Evolutionary conservation across 2,888 invertebrate genomes (phyloP).

Genomic region (Lymantria dispar): DNA sequence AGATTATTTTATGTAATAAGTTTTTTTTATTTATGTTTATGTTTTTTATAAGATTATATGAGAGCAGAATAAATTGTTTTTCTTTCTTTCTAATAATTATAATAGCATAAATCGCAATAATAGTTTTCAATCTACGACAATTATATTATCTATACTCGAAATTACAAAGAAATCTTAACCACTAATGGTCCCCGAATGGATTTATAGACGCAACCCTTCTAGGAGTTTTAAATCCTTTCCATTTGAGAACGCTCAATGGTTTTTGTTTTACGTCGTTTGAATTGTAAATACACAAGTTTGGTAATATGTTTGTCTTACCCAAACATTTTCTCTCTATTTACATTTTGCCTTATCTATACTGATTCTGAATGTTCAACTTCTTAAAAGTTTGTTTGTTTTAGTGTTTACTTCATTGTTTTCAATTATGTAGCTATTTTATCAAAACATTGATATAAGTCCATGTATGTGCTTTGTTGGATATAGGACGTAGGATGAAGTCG

Average conservation of each 20-base stretch:
- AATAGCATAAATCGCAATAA: neutral
- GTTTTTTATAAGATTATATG: too few species aligned
- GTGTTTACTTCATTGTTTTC: constrained; percentile 12
- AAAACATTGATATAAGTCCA: too few species aligned
- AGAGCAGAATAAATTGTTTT: too few species aligned
- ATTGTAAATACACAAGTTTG: constrained; percentile 47
- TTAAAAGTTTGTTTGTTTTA: constrained; percentile 27
- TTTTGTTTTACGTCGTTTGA: constrained; percentile 46
- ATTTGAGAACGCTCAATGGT: constrained; percentile 32
- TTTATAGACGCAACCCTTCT: constrained; percentile 50
- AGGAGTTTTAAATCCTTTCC: constrained; percentile 49
- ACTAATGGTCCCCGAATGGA: constrained; percentile 31
- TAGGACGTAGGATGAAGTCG: too few species aligned
- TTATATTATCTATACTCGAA: constrained; percentile 4
- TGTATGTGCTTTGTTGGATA: too few species aligned
- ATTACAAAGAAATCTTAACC: constrained; percentile 22
- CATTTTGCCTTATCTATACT: constrained; percentile 34
- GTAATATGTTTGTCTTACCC: constrained; percentile 45
- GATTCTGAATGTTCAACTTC: constrained; percentile 25
- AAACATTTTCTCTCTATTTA: constrained; percentile 37
- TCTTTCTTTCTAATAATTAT: neutral
- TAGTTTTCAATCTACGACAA: constrained; percentile 11
- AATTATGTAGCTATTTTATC: too few species aligned
- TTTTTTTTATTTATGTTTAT: too few species aligned
- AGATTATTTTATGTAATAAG: too few species aligned